Evolutionary conservation across 2,888 invertebrate species (phyloP), one percentile per base, ranked within the genome.

Genomic region (Ormyrus labotus): DNA sequence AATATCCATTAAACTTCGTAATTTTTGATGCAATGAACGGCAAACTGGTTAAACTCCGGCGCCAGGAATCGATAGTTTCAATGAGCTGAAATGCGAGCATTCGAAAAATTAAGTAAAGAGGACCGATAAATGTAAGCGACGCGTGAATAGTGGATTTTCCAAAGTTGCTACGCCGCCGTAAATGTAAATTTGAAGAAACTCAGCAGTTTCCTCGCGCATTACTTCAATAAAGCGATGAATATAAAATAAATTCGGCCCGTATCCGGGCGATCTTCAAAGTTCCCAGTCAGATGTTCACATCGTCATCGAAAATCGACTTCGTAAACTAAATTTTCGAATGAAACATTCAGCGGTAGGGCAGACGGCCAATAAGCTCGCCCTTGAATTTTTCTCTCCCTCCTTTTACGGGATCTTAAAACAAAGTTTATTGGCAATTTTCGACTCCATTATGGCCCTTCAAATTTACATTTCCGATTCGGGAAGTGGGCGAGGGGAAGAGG

Each of bases 361-460:
- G 57, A 6, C 70, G 58, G 57, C 77, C 77, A 77, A 77, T 71
- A 65, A 50, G 45, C 51, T 0, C 8, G 48, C 2, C 58, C 47
- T 63, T 69, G 65, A 60, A 78, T 65, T 71, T 69, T 45, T 60
- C n/a, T 34, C 53, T 53, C 34, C 51, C 64, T 9, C 61, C 61
- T n/a, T 71, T 65, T 53, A 65, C 65, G 75, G 55, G 70, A 81
- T 53, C 77, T 77, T 81, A 69, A 72, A 76, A 72, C 72, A 61
- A 81, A 73, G 76, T 73, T 81, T 81, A 77, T 81, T 19, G 65
- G 64, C 69, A 77, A 73, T 73, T 77, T 73, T 63, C 10, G 64
- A 60, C 81, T 72, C 71, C 63, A 60, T 76, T 57, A 63, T 47
- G 58, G 50, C 11, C 67, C 72, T 74, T 72, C 55, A 63, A 76